These are phyloP conservation scores for Tetanocera ferruginea DNA, from an alignment of 2,888 invertebrate genomes.

Conservation along the genomic window DNA sequence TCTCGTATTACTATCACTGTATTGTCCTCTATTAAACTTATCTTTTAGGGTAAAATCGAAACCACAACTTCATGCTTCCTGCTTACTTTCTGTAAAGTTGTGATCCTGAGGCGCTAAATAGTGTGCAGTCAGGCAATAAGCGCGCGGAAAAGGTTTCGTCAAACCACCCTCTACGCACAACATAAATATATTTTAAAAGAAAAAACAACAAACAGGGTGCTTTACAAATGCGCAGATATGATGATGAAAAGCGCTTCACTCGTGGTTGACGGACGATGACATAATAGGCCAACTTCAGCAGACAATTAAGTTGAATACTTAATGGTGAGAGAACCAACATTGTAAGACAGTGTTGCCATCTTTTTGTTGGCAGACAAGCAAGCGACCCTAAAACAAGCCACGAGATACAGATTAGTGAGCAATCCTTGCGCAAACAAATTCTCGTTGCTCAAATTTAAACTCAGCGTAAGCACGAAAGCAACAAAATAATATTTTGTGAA, in stretches of 20 bases:
- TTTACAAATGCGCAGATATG: not conserved
- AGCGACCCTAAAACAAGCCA: not conserved
- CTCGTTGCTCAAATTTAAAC: not conserved
- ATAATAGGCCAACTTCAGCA: not conserved
- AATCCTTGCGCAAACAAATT: not conserved
- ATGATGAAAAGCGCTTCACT: not conserved
- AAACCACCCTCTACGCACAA: conserved; percentile 2
- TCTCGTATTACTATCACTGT: no score
- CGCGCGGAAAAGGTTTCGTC: not conserved
- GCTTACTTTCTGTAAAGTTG: not conserved
- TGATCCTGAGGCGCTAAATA: not conserved
- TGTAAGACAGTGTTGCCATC: no score
- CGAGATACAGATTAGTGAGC: not conserved
- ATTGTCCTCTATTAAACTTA: no score
- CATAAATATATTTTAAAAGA: not conserved
- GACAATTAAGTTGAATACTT: not conserved
- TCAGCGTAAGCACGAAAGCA: not conserved
- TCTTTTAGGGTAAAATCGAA: no score
- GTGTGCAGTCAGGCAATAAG: not conserved
- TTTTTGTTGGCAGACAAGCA: not conserved
- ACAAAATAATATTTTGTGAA: not conserved
- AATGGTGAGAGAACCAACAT: no score
- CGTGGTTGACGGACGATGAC: not conserved
- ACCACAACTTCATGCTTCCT: not conserved
- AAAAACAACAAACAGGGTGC: not conserved